Conservation (phyloP, 2,113 vertebrate genomes). For the Carlito syrichta region DNA sequence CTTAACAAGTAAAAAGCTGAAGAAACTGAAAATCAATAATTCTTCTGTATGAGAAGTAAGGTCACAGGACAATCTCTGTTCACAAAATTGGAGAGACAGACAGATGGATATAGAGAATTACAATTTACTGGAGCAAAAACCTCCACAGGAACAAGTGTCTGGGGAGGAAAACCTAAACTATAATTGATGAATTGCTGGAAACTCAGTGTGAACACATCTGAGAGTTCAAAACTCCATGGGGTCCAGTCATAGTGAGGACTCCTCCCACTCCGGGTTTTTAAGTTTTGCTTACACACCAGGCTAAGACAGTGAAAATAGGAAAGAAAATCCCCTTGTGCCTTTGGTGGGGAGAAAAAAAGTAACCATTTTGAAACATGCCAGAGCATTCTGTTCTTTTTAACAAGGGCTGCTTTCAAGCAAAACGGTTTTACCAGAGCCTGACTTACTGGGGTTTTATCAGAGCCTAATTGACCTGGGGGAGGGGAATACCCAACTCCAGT, state of each 20-base stretch:
- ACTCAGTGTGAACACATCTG: neutral
- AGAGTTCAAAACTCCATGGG: neutral
- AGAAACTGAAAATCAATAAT: neutral
- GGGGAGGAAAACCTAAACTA: neutral
- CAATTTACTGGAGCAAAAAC: neutral
- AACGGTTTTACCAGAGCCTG: neutral
- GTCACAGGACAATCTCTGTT: neutral
- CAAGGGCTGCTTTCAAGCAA: neutral
- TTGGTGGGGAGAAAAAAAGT: neutral
- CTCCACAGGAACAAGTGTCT: neutral
- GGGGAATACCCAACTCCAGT: neutral
- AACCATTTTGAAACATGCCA: neutral
- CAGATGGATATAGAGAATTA: neutral
- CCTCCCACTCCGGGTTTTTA: neutral
- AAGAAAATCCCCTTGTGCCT: neutral
- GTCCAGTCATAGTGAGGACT: neutral
- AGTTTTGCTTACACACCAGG: neutral
- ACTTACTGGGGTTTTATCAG: neutral
- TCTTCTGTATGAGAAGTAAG: neutral
- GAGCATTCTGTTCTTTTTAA: neutral
- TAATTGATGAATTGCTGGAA: neutral
- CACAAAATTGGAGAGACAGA: neutral
- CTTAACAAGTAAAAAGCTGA: neutral
- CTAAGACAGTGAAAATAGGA: neutral
- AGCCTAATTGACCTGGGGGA: neutral